Evolutionary conservation across 2,113 vertebrate species (phyloP), one percentile per base, ranked within the genome.

Genomic region (Capreolus pygargus): DNA sequence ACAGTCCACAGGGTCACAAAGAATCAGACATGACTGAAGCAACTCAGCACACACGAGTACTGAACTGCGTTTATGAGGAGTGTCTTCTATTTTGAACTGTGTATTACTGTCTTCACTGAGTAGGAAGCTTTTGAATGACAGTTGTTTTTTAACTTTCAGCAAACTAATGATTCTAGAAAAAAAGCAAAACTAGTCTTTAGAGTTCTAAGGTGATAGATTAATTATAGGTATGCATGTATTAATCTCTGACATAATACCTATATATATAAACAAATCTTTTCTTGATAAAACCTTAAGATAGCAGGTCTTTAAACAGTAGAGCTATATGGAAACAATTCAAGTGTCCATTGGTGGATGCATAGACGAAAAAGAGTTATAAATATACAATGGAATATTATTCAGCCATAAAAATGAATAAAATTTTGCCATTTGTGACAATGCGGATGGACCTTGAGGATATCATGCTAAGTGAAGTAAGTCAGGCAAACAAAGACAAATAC

Each of bases 141-240:
- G 67, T 67, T 55, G 70, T 43, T n/a, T 55, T 60, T 74, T 50
- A 60, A 36, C 8, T 19, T 61, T 33, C 50, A 95, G 81, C 52
- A 84, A 88, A 91, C 61, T 94, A 97, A 97, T 21, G 14, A 55
- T 81, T 95, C n/a, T 84, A 13, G 43, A 25, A 33, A 58, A 27
- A 58, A 64, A 79, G 16, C 10, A 36, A 67, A 3, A 17, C 3
- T 36, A 45, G 23, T 47, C 89, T 86, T 82, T 87, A 87, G 13
- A 58, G 6, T 83, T 85, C 28, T 76, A 86, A 82, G 19, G 88
- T 55, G 8, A 97, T 1, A 50, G 19, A 78, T 79, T 33, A 93
- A 93, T 57, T 88, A 85, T 4, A 91, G 23, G 30, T 61, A 55
- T 86, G 28, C 5, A 92, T 50, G 67, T 88, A 82, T 70, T 85